Evolutionary conservation across 2,797 vertebrate genomes (phyloP), one percentile per base, ranked within the genome.

Genomic region (Hyperoplus immaculatus): DNA sequence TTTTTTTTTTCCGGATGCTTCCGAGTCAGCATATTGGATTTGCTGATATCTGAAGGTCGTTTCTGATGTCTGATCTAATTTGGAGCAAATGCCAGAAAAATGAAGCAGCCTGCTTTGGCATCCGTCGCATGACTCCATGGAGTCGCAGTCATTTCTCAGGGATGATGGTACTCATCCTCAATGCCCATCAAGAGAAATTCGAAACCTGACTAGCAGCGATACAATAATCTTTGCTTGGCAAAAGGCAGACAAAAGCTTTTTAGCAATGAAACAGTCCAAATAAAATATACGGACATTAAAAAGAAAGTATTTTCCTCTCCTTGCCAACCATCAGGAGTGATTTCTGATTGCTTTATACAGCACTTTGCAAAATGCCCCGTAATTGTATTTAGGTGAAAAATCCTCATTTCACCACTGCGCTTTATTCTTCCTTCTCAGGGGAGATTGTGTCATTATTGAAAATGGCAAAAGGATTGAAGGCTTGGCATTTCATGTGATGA

Each of bases 311-410:
- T 66, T 74, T 78, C 84, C 76, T 72, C 43, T 87, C 61, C 61
- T 79, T 85, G 85, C 87, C 88, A 93, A 82, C 82, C 86, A 89
- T 81, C 67, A 80, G 75, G 78, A 93, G 78, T 75, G 67, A 86
- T 92, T 88, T 71, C 84, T 87, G 88, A 91, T 92, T 89, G 88
- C 89, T 89, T 89, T 75, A 72, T 72, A 77, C 83, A 87, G 91
- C 90, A 91, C 91, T 92, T 88, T 88, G 81, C 86, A 90, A 92
- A 95, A 94, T 91, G 84, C 88, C 62, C 86, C 69, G 81, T 94
- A 91, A 95, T 93, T 93, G 85, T 92, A 84, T 94, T 93, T 89
- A 78, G 81, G 80, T 90, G 88, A 88, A 91, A 93, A 91, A 90
- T 83, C 69, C 80, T 88, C 64, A 78, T 94, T 93, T 93, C 85